Base-by-base conservation (phyloP, 2,113 vertebrate species). In the Microtus ochrogaster region DNA sequence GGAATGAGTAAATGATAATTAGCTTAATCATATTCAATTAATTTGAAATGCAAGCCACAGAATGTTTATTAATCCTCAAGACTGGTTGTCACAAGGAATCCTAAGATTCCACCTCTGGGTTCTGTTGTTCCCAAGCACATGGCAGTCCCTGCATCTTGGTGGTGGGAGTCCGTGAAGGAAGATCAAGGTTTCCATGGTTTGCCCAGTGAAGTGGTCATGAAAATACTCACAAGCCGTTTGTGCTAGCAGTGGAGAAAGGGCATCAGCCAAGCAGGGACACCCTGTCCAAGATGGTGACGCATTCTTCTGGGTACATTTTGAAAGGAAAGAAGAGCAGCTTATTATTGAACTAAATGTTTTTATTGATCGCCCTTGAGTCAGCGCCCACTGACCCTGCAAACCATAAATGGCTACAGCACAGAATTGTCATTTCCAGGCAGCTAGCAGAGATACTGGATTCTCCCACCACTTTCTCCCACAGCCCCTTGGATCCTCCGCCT, bases 301-400 rank as follows among this genome's bases (percentile, higher is more conserved):
- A 33, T 95, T 85, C 86, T 97, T 83, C 94, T 97, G 58, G 47
- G 68, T 93, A 7, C 83, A 94, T 93, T 94, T 36, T 72, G 36
- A n/a, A 47, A 33, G 78, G 33, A 47, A 70, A 72, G 65, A 96
- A 96, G 82, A 24, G 72, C 10, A 97, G n/a, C 77, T 96, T 97
- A 94, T 97, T 84, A 95, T 77, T 90, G 82, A 97, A 84, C 94
- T 98, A 97, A 98, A 97, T 93, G 94, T 36, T 97, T 97, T 96
- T 97, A 97, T 97, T 96, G 97, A 98, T 97, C 78, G 49, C 78
- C 88, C 74, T 83, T 9, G 39, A 95, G 73, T 97, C 95, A 84
- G 96, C 94, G 70, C 92, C 97, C 92, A 77, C 81, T 92, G 84
- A 95, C 98, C 94, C 95, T 89, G 65, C 96, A 95, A 97, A 94